Evolutionary conservation across 2,113 vertebrate genomes (phyloP).

Genomic region (Brevimyrus niger): DNA sequence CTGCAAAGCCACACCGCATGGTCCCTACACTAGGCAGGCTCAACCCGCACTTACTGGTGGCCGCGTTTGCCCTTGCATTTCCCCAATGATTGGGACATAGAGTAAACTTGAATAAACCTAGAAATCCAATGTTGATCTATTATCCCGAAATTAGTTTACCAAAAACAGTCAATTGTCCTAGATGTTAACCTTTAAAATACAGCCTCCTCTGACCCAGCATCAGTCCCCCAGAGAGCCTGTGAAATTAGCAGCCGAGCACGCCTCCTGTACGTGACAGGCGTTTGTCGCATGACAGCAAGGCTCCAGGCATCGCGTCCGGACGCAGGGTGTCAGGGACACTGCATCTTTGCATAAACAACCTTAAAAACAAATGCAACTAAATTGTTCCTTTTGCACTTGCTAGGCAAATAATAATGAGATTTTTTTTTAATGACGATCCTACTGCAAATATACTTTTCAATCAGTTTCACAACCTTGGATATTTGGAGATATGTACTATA

Average conservation of each 20-base stretch:
- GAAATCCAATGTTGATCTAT: conserved; percentile 39
- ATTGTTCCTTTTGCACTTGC: neutral
- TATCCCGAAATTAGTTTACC: conserved; percentile 41
- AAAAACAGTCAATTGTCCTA: conserved; percentile 31
- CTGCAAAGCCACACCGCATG: neutral
- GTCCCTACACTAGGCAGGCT: neutral
- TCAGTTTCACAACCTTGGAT: neutral
- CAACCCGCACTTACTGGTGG: conserved; percentile 39
- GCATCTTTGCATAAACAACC: neutral
- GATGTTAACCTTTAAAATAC: conserved; percentile 33
- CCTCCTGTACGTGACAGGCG: neutral
- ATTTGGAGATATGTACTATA: neutral
- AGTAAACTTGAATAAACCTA: conserved; percentile 19
- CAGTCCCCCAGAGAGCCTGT: neutral
- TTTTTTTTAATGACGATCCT: neutral
- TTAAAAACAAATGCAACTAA: neutral
- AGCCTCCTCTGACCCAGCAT: neutral
- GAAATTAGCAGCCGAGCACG: neutral
- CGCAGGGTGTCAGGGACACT: neutral
- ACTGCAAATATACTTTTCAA: neutral
- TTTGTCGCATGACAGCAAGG: neutral
- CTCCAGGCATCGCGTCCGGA: neutral
- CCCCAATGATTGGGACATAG: conserved; percentile 39
- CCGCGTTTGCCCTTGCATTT: conserved; percentile 32
- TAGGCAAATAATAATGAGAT: neutral